A percentile compares a stretch with the other conserved stretches of the same genome.
phyloP scores from a whole-genome alignment of 2,888 invertebrate species.

The Sicus ferrugineus region DNA sequence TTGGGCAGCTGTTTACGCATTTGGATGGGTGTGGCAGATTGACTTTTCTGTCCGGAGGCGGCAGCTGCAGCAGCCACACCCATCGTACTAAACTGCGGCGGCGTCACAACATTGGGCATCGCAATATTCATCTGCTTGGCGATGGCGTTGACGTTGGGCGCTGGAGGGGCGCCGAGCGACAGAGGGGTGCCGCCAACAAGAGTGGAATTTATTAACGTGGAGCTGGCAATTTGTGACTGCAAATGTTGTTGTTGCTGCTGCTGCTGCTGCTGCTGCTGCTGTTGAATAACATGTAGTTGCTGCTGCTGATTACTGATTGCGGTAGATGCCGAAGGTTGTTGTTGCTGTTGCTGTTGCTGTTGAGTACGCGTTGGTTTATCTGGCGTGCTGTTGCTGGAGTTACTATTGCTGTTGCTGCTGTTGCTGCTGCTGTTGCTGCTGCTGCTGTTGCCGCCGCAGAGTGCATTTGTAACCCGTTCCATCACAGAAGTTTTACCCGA shows the following conservation, averaged over 20 bases:
- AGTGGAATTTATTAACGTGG: constrained; percentile 57
- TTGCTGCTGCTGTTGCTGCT: constrained; percentile 63
- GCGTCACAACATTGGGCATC: constrained; percentile 48
- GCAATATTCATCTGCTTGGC: constrained; percentile 60
- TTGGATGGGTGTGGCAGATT: constrained; percentile 59
- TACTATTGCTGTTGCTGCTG: constrained; percentile 46
- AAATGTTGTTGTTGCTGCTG: constrained; percentile 55
- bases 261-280: constrained; percentile 44
- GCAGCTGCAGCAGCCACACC: constrained; percentile 56
- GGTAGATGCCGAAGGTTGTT: constrained; percentile 36
- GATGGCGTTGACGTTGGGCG: constrained; percentile 59
- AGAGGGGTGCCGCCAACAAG: constrained; percentile 49
- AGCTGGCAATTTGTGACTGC: constrained; percentile 55
- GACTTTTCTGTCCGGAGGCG: constrained; percentile 51
- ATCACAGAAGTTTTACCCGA: constrained; percentile 75
- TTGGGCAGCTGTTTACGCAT: constrained; percentile 63
- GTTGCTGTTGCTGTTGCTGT: constrained; percentile 41
- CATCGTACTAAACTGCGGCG: constrained; percentile 58
- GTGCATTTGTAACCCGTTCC: constrained; percentile 86
- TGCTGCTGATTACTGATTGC: constrained; percentile 44
- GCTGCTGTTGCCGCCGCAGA: constrained; percentile 73
- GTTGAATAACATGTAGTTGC: constrained; percentile 46
- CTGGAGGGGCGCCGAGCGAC: constrained; percentile 56
- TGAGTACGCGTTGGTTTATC: constrained; percentile 54
- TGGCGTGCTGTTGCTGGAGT: constrained; percentile 41